Evolutionary conservation across 1,140 invertebrate species (phyloP).

Genomic region (Zaprionus taronus): DNA sequence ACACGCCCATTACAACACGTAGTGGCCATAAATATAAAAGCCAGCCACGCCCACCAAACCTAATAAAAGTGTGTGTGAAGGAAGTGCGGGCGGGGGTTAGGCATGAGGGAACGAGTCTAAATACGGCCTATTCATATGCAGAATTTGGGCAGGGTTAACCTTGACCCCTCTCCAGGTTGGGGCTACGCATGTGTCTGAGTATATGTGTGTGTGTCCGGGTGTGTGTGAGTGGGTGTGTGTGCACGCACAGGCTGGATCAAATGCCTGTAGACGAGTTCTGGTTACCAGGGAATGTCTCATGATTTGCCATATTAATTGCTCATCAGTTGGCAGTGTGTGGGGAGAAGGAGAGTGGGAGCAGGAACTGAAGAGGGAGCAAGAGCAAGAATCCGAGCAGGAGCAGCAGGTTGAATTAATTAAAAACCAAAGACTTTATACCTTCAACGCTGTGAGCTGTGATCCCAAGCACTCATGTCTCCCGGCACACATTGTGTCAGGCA

Average conservation of each 20-base stretch:
- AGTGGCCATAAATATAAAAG: conserved; percentile 77
- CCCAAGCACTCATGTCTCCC: not conserved
- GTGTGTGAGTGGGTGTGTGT: conserved; percentile 4
- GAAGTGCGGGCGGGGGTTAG: not conserved
- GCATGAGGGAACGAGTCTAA: not conserved
- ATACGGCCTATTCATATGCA: conserved; percentile 13
- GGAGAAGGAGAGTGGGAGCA: not conserved
- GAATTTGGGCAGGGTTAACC: conserved; percentile 18
- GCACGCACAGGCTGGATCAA: conserved; percentile 12
- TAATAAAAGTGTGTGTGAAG: conserved; percentile 19
- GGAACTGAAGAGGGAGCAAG: not conserved
- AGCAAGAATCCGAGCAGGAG: not conserved
- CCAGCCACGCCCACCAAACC: conserved; percentile 34
- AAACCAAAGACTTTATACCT: not conserved
- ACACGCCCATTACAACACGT: conserved; percentile 80
- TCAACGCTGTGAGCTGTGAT: not conserved
- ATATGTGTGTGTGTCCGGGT: too few relatives aligned
- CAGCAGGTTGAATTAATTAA: conserved; percentile 4
- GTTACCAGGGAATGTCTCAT: conserved; percentile 22
- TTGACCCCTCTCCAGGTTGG: conserved; percentile 34
- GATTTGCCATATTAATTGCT: conserved; percentile 50
- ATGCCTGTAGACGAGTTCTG: not conserved
- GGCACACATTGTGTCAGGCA: not conserved
- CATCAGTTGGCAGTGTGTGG: conserved; percentile 16
- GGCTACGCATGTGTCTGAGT: conserved; percentile 6